Conservation (phyloP, 2,113 vertebrate genomes). For the Progne subis region DNA sequence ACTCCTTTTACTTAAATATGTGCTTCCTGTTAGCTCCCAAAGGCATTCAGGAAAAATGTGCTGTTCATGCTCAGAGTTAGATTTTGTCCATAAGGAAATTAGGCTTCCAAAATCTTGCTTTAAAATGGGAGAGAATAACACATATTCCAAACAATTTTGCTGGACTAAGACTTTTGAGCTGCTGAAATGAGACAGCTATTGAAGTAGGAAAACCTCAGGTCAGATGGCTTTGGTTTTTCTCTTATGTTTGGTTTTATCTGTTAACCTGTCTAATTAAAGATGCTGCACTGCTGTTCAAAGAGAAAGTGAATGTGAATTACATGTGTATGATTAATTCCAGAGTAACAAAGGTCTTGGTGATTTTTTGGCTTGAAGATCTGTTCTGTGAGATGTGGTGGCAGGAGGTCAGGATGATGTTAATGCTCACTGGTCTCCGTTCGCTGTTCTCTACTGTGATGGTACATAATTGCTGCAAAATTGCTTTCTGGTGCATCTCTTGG, state of each 20-base stretch:
- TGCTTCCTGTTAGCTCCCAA: background rate
- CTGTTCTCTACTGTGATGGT: background rate
- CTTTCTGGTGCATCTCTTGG: background rate
- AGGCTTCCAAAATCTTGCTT: background rate
- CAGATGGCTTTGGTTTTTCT: background rate
- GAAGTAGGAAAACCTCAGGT: background rate
- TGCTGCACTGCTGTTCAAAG: background rate
- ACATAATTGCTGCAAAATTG: background rate
- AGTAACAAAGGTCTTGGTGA: background rate
- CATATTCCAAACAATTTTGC: background rate
- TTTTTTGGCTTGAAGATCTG: background rate
- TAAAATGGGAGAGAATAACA: background rate
- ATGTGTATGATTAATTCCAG: background rate
- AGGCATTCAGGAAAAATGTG: background rate
- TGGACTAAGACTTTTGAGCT: background rate
- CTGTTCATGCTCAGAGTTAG: background rate
- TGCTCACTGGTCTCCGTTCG: accelerated
- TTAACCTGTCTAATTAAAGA: background rate
- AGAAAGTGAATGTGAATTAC: background rate
- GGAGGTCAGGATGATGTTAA: background rate
- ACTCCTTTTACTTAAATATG: background rate
- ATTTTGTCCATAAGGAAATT: background rate
- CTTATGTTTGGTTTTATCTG: background rate
- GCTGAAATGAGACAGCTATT: background rate
- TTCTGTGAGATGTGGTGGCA: background rate